These are phyloP conservation scores for Ischnura elegans DNA, from an alignment of 2,888 invertebrate species.

Conservation along the genomic window DNA sequence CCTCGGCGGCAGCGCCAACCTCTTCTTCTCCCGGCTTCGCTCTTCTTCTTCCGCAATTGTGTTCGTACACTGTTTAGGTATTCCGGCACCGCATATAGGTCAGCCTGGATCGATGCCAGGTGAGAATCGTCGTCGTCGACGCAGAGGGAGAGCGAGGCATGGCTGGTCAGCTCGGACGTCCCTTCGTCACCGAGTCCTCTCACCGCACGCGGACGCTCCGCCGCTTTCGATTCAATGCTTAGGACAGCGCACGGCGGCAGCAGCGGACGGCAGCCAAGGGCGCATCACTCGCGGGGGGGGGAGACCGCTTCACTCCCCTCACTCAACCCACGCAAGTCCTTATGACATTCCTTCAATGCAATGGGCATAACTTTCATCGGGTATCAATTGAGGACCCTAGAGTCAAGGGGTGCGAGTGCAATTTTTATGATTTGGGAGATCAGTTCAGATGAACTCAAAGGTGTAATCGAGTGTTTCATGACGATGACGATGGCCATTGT, in stretches of 20 bases:
- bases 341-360: not conserved
- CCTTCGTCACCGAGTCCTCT: not conserved
- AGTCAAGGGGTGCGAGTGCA: too few species aligned
- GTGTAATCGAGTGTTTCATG: too few species aligned
- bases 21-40: not conserved
- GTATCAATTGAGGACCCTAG: too few species aligned
- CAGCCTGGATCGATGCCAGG: slow-evolving; percentile 62
- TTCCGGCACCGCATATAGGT: slow-evolving; percentile 60
- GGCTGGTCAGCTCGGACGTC: not conserved
- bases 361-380: too few species aligned
- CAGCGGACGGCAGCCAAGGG: not conserved
- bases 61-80: slow-evolving; percentile 20
- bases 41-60: not conserved
- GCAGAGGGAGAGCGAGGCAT: not conserved
- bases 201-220: not conserved
- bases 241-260: too few species aligned
- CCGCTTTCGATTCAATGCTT: not conserved
- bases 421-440: too few species aligned
- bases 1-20: not conserved
- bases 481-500: too few species aligned
- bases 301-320: not conserved
- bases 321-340: not conserved
- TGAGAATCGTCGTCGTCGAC: not conserved
- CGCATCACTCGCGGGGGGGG: too few species aligned
- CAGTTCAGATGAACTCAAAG: too few species aligned